Evolutionary conservation across 2,888 invertebrate species (phyloP).

Genomic region (Hypolimnas misippus): DNA sequence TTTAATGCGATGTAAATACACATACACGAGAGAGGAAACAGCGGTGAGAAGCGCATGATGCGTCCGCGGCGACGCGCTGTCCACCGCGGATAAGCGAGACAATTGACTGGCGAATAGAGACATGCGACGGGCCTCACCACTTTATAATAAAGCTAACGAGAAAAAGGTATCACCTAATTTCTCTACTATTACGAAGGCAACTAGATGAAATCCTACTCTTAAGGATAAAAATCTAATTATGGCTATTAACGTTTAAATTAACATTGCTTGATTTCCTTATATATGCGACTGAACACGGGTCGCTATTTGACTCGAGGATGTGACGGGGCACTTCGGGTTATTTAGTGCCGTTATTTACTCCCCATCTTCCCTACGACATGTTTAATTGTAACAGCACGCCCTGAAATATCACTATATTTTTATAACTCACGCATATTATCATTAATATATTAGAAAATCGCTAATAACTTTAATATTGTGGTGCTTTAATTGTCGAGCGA

Average conservation of each 20-base stretch:
- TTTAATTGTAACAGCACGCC: conserved; percentile 32
- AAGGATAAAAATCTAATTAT: conserved; percentile 82
- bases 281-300: conserved; percentile 59
- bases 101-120: conserved; percentile 71
- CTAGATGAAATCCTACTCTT: conserved; percentile 84
- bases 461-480: conserved; percentile 64
- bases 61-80: conserved; percentile 45
- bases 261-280: conserved; percentile 80
- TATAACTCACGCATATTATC: conserved; percentile 45
- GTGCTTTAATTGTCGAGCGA: conserved; percentile 74
- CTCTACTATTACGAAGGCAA: conserved; percentile 82
- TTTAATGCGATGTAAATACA: conserved; percentile 60
- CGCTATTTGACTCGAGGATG: conserved; percentile 42
- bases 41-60: conserved; percentile 43
- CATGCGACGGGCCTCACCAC: conserved; percentile 65
- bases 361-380: conserved; percentile 20
- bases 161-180: conserved; percentile 80
- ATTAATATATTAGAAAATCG: conserved; percentile 62
- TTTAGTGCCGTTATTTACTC: conserved; percentile 71
- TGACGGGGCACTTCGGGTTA: conserved; percentile 47
- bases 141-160: conserved; percentile 74
- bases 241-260: conserved; percentile 81
- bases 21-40: conserved; percentile 44
- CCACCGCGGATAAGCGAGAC: conserved; percentile 60
- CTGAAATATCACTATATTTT: conserved; percentile 29